phyloP scores from a whole-genome alignment of 2,113 vertebrate genomes.

The Zootoca vivipara region DNA sequence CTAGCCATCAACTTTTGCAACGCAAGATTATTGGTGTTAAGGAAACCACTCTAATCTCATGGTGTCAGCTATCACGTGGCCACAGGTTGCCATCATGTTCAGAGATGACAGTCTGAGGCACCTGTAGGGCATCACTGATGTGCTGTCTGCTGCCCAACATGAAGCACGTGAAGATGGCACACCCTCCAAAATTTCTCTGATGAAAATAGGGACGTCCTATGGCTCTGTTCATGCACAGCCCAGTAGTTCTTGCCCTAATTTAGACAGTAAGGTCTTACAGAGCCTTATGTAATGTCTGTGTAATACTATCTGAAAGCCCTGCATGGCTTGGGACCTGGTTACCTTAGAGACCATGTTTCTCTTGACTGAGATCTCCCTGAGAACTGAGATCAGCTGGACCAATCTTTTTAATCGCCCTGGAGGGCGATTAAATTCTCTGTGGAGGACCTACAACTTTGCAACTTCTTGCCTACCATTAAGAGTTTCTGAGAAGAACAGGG shows the following conservation, averaged over 20 bases:
- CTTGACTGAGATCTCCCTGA: not conserved
- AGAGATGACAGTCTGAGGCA: not conserved
- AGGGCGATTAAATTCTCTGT: not conserved
- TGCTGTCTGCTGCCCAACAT: not conserved
- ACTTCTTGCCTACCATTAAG: not conserved
- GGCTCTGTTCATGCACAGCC: no score
- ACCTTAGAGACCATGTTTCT: not conserved
- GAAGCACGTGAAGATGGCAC: no score
- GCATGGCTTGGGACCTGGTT: slow-evolving; percentile 11
- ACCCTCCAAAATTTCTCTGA: no score
- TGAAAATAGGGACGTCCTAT: not conserved
- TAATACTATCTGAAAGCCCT: not conserved
- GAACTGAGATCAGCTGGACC: slow-evolving; percentile 11
- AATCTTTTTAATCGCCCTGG: not conserved
- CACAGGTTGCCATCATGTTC: not conserved
- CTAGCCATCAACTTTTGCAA: not conserved
- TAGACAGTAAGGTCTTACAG: not conserved
- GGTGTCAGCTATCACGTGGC: not conserved
- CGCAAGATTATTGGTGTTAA: not conserved
- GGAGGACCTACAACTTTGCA: not conserved
- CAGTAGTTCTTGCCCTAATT: not conserved
- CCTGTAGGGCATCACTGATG: not conserved
- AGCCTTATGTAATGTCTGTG: not conserved
- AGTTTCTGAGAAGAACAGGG: not conserved
- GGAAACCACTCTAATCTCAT: not conserved